Conservation (phyloP, 2,888 invertebrate genomes). For the Panzeria rudis region DNA sequence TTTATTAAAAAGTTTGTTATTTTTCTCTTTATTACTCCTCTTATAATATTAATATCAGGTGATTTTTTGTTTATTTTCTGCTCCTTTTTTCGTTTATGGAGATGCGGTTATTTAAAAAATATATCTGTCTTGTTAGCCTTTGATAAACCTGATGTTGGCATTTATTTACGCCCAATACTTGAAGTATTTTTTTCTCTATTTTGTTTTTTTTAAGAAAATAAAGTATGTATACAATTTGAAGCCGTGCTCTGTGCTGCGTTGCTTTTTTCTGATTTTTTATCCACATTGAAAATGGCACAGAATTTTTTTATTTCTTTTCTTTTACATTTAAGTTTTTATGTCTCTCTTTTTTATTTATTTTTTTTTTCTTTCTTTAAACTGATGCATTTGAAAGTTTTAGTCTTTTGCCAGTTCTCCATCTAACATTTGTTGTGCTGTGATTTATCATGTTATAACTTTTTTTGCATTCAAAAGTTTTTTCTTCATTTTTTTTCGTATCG, state of each 20-base stretch:
- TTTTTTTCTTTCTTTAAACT: constrained; percentile 53
- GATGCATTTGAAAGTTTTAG: constrained; percentile 71
- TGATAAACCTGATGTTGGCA: constrained; percentile 70
- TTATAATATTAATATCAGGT: constrained; percentile 28
- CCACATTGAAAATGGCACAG: not conserved
- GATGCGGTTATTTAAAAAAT: constrained; percentile 38
- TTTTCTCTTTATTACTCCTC: not conserved
- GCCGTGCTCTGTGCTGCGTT: constrained; percentile 27
- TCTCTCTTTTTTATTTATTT: constrained; percentile 16
- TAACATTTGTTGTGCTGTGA: constrained; percentile 69
- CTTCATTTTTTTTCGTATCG: constrained; percentile 11
- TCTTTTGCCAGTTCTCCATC: constrained; percentile 66
- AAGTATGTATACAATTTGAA: constrained; percentile 45
- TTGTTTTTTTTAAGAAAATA: constrained; percentile 23
- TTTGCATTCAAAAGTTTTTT: constrained; percentile 8
- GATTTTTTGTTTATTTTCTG: not conserved
- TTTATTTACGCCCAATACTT: constrained; percentile 71
- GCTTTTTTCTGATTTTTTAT: constrained; percentile 1
- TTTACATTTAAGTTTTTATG: constrained; percentile 8
- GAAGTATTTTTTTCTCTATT: constrained; percentile 23
- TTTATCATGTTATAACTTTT: constrained; percentile 70
- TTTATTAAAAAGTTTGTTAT: not conserved
- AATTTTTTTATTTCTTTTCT: constrained; percentile 22
- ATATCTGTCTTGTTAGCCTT: constrained; percentile 59
- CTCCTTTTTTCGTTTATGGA: not conserved